Evolutionary conservation across 2,113 vertebrate genomes (phyloP), one percentile per base, ranked within the genome.

Genomic region (Menidia beryllina): DNA sequence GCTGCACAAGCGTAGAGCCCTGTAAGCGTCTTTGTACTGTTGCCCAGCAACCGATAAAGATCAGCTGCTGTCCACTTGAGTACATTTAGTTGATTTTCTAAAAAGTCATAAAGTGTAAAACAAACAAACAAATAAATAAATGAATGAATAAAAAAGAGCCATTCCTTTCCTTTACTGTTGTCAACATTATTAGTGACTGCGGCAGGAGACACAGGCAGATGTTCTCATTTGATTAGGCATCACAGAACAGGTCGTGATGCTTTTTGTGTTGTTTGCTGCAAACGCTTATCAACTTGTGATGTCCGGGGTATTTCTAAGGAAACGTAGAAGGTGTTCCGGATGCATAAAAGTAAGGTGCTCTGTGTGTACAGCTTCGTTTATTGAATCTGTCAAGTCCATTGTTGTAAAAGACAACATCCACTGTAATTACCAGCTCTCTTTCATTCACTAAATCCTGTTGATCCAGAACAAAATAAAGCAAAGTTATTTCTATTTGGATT

Each of bases 41-140:
- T 86, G 62, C 83, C 72, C 72, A 30, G 81, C 57, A 86, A 82
- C 75, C 56, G 53, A 34, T 34, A 57, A 78, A 41, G 77, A 52
- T 77, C 55, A 69, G 72, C 43, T 70, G 56, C 66, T 63, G 38
- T 85, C 62, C 62, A 67, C 41, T 69, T 50, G 34, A 66, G 54
- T 69, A 67, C 23, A 62, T 75, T 66, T 51, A 76, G 66, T 63
- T 75, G 50, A 73, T 76, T 52, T 56, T 55, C 57, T 59, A 63
- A 12, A 56, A 10, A 39, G 2, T 17, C 11, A 4, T n/a, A 19
- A n/a, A 80, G 24, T n/a, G 61, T 49, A 75, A 53, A n/a, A n/a
- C n/a, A n/a, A n/a, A n/a, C n/a, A n/a, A n/a, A n/a, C n/a, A n/a
- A n/a, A n/a, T n/a, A n/a, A n/a, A n/a, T n/a, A n/a, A n/a, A n/a